Base-by-base conservation (phyloP, 2,888 invertebrate genomes). In the Synanthedon andrenaeformis region DNA sequence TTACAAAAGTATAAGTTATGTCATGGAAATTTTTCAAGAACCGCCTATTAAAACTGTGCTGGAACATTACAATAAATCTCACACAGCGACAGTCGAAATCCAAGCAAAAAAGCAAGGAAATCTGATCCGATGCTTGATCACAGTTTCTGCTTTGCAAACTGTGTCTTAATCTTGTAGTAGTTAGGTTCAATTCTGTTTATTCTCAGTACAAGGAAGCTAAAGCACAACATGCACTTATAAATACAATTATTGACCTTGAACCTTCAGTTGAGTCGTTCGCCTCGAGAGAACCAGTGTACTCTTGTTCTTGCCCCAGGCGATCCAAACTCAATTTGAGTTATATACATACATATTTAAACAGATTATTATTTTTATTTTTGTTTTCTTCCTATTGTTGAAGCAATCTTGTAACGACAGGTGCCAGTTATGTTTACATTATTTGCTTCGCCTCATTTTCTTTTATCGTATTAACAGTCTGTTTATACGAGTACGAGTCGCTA, bases 201-300 rank as follows among this genome's bases (percentile, higher is more conserved):
- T n/a, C 14, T 67, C 64, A 65, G 70, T 67, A 79, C 64, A 72
- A 78, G 82, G 82, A 83, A 82, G 79, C 75, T 60, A 63, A 70
- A 68, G 68, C 62, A 64, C 69, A 71, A 67, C 72, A 56, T 58
- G 70, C 72, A 73, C 72, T 71, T 72, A 70, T 71, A 70, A 70
- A 76, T 75, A 76, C 71, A 72, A 70, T 73, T 74, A 62, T 60
- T 71, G 76, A 64, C 82, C 82, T 79, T 82, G 83, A 83, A 82
- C 82, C 82, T 81, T 52, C 62, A 65, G 66, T 70, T 62, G 69
- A 75, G 74, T 70, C 67, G 68, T 70, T 70, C 69, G 72, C 70
- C 70, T 71, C 65, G 61, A 60, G 57, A 23, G 19, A 42, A 56
- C 58, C 55, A 57, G 64, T 62, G 55, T 59, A 61, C 55, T 65